Base-by-base conservation (phyloP, 2,797 vertebrate genomes). In the Furcifer pardalis region DNA sequence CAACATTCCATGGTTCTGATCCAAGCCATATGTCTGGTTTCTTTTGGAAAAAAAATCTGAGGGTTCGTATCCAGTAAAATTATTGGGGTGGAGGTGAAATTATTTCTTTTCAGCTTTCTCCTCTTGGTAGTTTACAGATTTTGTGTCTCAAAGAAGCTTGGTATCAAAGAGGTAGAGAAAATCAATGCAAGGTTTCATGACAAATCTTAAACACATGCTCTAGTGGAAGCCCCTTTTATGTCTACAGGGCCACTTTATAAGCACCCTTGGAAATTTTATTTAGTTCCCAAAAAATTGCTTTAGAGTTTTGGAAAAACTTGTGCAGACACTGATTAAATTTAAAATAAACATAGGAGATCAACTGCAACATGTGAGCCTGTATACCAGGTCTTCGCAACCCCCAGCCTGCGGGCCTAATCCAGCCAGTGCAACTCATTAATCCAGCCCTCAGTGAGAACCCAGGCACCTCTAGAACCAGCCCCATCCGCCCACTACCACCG, bases 41-140 rank as follows among this genome's bases (percentile, higher is more conserved):
- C 6, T 32, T 56, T 56, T 2, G 42, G 30, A 60, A 78, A 46
- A 78, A 78, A 21, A 77, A 23, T 76, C 86, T 66, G 63, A 72
- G 87, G 44, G 4, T 9, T 8, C 60, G 77, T 78, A 62, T 66
- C 84, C 86, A 77, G 68, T 89, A 85, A 88, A 89, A 88, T 93
- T 88, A 93, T 88, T 83, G 79, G 84, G 87, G 84, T 85, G 32
- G 85, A 84, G 87, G 83, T 87, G 90, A 90, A 86, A 88, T 79
- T 83, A 79, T 71, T 87, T 25, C 73, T 90, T 35, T 46, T 69
- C 17, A 81, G 62, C 80, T 63, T 88, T 65, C 81, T 80, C 84
- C 92, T 83, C 87, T 81, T 89, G 19, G 69, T 85, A 91, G 85
- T 88, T 90, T 86, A 90, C 88, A 81, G 86, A 85, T 76, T 19